Base-by-base conservation (phyloP, 2,888 invertebrate genomes). In the Xanthia icteritia region DNA sequence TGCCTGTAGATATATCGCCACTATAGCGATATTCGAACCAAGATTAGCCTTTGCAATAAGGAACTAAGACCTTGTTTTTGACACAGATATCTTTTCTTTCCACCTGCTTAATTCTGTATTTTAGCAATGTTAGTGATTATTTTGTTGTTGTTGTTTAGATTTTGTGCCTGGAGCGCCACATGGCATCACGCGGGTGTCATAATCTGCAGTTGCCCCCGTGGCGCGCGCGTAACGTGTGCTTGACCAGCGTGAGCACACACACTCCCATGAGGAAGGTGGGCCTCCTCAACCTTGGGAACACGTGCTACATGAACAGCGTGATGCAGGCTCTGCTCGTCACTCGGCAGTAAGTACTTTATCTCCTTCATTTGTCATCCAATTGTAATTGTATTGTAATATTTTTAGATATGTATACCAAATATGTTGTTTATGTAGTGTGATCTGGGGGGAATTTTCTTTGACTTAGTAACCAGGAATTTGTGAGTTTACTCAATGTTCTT, bases 221-320 rank as follows among this genome's bases (percentile, higher is more conserved):
- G 93, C 94, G 92, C 9, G 88, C 89, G 3, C 92, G 92, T 48
- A 92, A 90, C 77, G 83, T 90, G 1, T 89, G 89, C 75, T 68
- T 87, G 64, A 87, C 87, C 75, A 89, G 87, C n/a, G 89, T 89
- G 23, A 91, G 86, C 82, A 86, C 89, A 0, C 92, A 92, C 80
- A 69, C 81, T 51, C 89, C 94, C 20, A 96, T 95, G 80, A 88
- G 92, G 48, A 97, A 98, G 95, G 98, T 98, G 8, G 99, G 99
- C 2, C 97, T 99, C 39, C 97, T 97, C 60, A 99, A 99, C 95
- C 96, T 98, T 61, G 98, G 99, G 48, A 99, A 99, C 90, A 99
- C 99, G 0, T 99, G 99, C 93, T 99, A 98, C 89, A 98, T 99
- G 98, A 99, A 99, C 94, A 98, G 98, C 92, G 98, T 98, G 2